These are phyloP conservation scores for Panzeria rudis DNA, from an alignment of 2,888 invertebrate genomes.

Conservation along the genomic window DNA sequence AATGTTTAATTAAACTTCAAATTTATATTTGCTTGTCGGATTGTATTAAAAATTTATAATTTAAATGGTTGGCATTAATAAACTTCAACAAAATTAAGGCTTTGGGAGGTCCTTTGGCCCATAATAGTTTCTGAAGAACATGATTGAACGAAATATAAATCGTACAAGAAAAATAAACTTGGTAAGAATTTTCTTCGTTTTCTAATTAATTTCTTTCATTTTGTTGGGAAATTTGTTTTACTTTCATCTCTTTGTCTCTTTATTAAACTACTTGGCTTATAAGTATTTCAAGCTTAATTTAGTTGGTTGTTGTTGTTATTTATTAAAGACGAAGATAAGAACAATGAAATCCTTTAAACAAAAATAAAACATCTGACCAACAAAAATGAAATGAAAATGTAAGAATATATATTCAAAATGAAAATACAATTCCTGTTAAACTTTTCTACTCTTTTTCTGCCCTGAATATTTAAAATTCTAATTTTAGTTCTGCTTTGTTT, in stretches of 20 bases:
- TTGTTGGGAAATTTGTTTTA: background rate
- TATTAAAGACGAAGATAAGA: no score
- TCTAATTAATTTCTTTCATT: no score
- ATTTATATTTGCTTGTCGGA: background rate
- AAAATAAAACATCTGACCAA: conserved; percentile 28
- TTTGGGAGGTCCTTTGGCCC: background rate
- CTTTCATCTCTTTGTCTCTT: background rate
- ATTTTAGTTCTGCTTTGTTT: background rate
- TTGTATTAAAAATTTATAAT: background rate
- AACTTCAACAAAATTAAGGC: background rate
- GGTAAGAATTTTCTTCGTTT: no score
- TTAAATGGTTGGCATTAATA: background rate
- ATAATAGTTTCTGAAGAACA: conserved; percentile 2
- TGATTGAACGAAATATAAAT: conserved; percentile 3
- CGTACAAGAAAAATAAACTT: conserved; percentile 17
- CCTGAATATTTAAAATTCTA: conserved; percentile 3
- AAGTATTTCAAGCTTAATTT: conserved; percentile 19
- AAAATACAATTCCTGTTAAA: conserved; percentile 1
- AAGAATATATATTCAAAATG: conserved; percentile 10
- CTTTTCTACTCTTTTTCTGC: background rate
- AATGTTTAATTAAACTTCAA: conserved; percentile 36
- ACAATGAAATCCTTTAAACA: no score
- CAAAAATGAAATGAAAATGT: no score
- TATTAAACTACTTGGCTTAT: background rate
- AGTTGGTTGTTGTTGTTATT: conserved; percentile 27